A percentile compares a stretch with the other conserved stretches of the same genome.
Evolutionary conservation across 2,113 vertebrate species (phyloP).

Genomic region (Seriola aureovittata): DNA sequence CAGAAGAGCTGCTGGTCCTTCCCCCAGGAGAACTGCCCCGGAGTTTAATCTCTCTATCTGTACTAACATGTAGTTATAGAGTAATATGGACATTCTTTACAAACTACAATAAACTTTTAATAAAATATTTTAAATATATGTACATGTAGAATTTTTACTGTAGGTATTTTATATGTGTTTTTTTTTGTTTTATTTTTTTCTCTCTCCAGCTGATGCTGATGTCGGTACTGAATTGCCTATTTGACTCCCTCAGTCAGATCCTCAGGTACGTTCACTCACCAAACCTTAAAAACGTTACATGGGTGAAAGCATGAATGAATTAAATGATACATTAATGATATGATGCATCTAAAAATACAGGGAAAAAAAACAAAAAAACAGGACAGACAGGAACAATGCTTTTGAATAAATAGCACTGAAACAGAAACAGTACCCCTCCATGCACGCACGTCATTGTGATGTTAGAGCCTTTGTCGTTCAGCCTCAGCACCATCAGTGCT

Average conservation of each 20-base stretch:
- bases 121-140: no score
- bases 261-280: conserved; percentile 82
- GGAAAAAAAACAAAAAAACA: neutral
- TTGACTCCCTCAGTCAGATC: conserved; percentile 87
- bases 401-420: neutral
- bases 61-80: no score
- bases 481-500: neutral
- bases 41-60: no score
- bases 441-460: neutral
- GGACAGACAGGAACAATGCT: neutral
- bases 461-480: neutral
- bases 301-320: neutral
- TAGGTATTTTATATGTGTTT: no score
- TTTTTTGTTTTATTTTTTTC: neutral
- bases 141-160: no score
- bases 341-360: neutral
- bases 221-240: conserved; percentile 88
- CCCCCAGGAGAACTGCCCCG: no score
- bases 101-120: no score
- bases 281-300: neutral
- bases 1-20: no score
- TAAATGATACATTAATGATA: neutral
- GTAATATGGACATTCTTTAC: no score
- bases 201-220: conserved; percentile 88
- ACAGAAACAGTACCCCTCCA: neutral